phyloP scores from a whole-genome alignment of 2,113 vertebrate genomes.

The Brienomyrus brachyistius region DNA sequence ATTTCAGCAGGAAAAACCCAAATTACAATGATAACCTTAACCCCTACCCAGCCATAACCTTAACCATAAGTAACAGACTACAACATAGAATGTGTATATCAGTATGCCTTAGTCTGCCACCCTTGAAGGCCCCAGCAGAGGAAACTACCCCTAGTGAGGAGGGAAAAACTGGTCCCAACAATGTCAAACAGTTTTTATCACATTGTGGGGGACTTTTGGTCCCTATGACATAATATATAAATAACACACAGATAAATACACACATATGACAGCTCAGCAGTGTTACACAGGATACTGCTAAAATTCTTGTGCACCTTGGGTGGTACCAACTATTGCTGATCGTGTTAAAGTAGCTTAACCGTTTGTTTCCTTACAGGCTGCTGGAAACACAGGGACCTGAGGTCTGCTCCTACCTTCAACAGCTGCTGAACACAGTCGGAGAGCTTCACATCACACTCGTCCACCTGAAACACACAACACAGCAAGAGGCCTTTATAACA shows the following conservation, averaged over 20 bases:
- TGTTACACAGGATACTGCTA: background rate
- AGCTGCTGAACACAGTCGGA: conserved; percentile 75
- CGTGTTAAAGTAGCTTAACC: background rate
- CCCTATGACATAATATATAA: background rate
- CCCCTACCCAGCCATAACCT: background rate
- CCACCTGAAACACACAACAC: conserved; percentile 63
- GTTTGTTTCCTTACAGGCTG: background rate
- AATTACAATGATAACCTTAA: background rate
- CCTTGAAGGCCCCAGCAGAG: background rate
- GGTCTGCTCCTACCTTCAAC: conserved; percentile 54
- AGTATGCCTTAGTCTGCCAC: background rate
- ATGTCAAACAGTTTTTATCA: background rate
- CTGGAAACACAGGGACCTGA: background rate
- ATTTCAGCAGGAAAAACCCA: background rate
- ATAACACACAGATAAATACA: background rate
- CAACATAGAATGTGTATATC: background rate
- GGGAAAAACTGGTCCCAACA: background rate
- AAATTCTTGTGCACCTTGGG: background rate
- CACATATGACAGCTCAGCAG: background rate
- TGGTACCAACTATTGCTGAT: background rate
- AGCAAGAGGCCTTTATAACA: background rate
- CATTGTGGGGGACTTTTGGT: background rate
- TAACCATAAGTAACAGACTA: background rate
- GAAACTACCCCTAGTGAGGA: background rate
- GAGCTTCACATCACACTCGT: conserved; percentile 79